These are phyloP conservation scores for Caenorhabditis virilis DNA, from an alignment of 2,888 invertebrate species.

Conservation along the genomic window DNA sequence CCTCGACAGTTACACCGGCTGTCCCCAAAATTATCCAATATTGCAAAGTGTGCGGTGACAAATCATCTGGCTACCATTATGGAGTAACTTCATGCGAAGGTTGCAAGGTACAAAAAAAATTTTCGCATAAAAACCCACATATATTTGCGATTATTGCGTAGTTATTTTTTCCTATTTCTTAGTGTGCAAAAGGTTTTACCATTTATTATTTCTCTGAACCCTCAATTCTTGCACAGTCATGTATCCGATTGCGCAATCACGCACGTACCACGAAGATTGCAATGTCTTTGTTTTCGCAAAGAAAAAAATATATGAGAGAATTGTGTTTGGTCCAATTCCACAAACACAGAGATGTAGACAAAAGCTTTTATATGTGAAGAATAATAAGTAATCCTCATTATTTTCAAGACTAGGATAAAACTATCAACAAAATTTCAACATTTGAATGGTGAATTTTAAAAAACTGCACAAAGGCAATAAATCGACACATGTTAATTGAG, in stretches of 20 bases:
- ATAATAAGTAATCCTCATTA: no score
- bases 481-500: not conserved
- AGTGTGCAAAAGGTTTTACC: no score
- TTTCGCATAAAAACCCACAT: not conserved
- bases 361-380: no score
- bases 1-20: slow-evolving; percentile 4
- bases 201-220: slow-evolving; percentile 2
- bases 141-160: slow-evolving; percentile 4
- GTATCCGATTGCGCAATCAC: not conserved
- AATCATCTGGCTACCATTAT: slow-evolving; percentile 93
- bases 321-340: no score
- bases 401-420: no score
- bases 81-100: slow-evolving; percentile 97
- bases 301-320: not conserved
- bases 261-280: not conserved
- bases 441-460: not conserved
- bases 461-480: slow-evolving; percentile 8
- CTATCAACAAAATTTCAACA: not conserved
- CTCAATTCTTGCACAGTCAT: not conserved
- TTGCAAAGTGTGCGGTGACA: slow-evolving; percentile 89
- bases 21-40: slow-evolving; percentile 6
- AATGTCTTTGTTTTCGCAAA: not conserved
- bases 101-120: slow-evolving; percentile 80
- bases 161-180: not conserved
- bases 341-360: no score